Conservation (phyloP, 2,888 invertebrate species). For the Erebia palarica region DNA sequence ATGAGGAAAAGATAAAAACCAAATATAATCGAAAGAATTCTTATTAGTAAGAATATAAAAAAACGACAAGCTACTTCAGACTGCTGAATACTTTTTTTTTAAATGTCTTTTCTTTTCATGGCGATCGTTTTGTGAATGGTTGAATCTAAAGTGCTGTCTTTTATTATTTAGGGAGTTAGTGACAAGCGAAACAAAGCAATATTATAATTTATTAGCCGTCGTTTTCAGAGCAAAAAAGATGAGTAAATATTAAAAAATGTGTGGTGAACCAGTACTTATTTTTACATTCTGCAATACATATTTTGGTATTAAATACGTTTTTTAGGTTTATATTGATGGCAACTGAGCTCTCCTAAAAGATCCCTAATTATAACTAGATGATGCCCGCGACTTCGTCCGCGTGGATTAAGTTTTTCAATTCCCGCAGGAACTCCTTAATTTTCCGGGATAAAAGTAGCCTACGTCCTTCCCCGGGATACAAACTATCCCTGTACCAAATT, state of each 20-base stretch:
- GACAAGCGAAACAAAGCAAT: conserved; percentile 58
- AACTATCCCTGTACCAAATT: too few species aligned
- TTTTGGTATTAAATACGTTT: too few species aligned
- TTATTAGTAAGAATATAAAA: not conserved
- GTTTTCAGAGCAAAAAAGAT: conserved; percentile 35
- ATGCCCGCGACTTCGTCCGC: too few species aligned
- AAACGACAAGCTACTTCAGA: not conserved
- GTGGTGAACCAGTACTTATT: not conserved
- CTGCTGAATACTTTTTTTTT: not conserved
- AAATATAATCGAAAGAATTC: not conserved
- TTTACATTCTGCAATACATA: not conserved
- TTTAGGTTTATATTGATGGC: too few species aligned
- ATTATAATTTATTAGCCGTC: conserved; percentile 63
- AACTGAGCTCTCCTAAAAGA: too few species aligned
- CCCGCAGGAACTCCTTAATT: too few species aligned
- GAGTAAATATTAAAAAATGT: not conserved
- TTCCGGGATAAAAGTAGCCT: too few species aligned
- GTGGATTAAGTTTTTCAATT: too few species aligned
- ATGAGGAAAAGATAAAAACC: too few species aligned
- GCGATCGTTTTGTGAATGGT: conserved; percentile 29
- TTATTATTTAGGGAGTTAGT: conserved; percentile 51
- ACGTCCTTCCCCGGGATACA: too few species aligned
- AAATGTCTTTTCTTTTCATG: conserved; percentile 22
- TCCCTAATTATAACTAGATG: too few species aligned
- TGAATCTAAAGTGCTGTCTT: conserved; percentile 36